Conservation (phyloP, 1,140 invertebrate genomes). For the Adelges cooleyi region DNA sequence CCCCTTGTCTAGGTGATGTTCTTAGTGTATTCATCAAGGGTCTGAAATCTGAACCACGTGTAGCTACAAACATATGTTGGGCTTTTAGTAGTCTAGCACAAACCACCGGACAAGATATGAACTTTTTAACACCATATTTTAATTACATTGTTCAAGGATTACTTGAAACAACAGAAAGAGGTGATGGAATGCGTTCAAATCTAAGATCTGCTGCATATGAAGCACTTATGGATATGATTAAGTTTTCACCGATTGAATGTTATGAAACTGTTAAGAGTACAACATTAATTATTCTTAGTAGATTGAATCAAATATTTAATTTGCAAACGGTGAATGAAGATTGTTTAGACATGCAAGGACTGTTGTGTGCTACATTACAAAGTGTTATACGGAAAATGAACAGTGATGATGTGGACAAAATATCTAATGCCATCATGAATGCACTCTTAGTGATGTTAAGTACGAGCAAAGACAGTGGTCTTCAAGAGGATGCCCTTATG, state of each 20-base stretch:
- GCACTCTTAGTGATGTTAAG: constrained; percentile 89
- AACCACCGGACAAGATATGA: constrained; percentile 82
- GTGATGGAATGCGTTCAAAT: constrained; percentile 56
- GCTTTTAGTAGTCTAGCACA: constrained; percentile 92
- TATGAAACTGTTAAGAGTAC: constrained; percentile 92
- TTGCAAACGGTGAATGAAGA: constrained; percentile 41
- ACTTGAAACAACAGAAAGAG: constrained; percentile 86
- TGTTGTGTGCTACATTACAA: constrained; percentile 90
- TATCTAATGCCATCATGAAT: constrained; percentile 93
- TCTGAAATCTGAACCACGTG: constrained; percentile 80
- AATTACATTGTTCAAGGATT: constrained; percentile 83
- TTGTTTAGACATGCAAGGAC: constrained; percentile 90
- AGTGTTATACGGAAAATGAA: constrained; percentile 77
- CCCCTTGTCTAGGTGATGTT: constrained; percentile 53
- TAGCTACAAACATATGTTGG: constrained; percentile 98
- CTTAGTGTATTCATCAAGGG: constrained; percentile 81
- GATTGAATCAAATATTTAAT: constrained; percentile 80
- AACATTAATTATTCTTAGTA: constrained; percentile 88
- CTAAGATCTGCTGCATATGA: constrained; percentile 92
- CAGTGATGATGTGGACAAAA: constrained; percentile 82
- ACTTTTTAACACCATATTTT: constrained; percentile 85
- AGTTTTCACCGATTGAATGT: constrained; percentile 94
- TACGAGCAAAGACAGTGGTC: constrained; percentile 75
- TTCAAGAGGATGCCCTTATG: constrained; percentile 96
- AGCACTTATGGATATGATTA: constrained; percentile 98